Evolutionary conservation across 1,140 invertebrate genomes (phyloP).

Genomic region (Procambarus clarkii): DNA sequence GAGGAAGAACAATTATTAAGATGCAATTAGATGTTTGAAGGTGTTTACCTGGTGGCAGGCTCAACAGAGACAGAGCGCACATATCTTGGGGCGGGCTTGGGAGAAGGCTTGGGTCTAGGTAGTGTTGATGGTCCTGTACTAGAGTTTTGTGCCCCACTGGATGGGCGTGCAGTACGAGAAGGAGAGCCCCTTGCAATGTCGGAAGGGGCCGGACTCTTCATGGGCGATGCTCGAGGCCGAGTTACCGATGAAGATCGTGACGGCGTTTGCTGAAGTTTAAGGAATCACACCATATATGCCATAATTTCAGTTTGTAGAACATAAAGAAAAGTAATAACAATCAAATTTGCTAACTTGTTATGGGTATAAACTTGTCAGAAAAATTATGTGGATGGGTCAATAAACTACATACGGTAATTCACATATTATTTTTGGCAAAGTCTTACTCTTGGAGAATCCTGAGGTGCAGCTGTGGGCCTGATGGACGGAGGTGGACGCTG

Average conservation of each 20-base stretch:
- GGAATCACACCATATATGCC: background rate
- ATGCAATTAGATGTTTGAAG: background rate
- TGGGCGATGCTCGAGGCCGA: conserved; percentile 53
- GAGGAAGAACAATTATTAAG: no score
- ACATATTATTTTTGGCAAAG: background rate
- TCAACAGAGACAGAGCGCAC: conserved; percentile 59
- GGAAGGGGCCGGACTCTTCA: conserved; percentile 59
- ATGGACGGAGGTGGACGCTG: conserved; percentile 35
- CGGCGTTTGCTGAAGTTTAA: background rate
- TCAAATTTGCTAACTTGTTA: no score
- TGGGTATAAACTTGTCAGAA: no score
- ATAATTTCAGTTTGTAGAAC: background rate
- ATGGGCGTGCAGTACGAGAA: conserved; percentile 13
- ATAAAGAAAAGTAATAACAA: no score
- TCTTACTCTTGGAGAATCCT: conserved; percentile 55
- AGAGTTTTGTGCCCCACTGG: background rate
- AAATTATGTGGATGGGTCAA: no score
- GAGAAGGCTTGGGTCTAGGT: conserved; percentile 58
- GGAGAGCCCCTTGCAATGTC: conserved; percentile 29
- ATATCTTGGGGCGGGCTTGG: conserved; percentile 58
- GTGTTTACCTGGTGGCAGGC: conserved; percentile 12
- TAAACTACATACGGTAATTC: no score
- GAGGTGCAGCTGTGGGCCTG: conserved; percentile 30
- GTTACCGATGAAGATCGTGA: conserved; percentile 47
- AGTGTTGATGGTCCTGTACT: background rate